Conservation (phyloP, 2,113 vertebrate species). For the Gymnogyps californianus region DNA sequence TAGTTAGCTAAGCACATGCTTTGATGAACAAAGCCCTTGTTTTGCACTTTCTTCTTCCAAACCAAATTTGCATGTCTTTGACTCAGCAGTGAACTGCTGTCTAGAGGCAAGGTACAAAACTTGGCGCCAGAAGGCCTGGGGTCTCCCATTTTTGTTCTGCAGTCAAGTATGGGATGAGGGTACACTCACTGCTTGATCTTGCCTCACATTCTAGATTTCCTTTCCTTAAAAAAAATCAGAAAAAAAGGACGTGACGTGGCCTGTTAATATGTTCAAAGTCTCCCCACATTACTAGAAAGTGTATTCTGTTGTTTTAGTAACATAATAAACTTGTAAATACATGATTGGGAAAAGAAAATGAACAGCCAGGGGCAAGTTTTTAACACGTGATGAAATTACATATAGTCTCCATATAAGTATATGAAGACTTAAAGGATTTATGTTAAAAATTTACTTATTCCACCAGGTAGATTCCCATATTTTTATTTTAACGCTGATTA, state of each 20-base stretch:
- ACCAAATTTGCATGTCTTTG: neutral
- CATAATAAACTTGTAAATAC: neutral
- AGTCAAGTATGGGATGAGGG: rapidly evolving
- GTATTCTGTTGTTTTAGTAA: neutral
- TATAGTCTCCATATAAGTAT: neutral
- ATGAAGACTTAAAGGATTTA: neutral
- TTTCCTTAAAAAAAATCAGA: neutral
- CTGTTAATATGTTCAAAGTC: neutral
- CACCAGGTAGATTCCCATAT: neutral
- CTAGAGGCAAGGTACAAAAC: neutral
- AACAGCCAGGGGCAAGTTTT: neutral
- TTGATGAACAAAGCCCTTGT: neutral
- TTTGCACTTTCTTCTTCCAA: neutral
- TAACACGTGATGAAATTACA: neutral
- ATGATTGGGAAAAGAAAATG: neutral
- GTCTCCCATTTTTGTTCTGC: neutral
- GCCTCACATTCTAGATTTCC: neutral
- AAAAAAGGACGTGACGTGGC: neutral
- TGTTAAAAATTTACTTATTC: neutral
- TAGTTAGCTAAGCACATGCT: neutral
- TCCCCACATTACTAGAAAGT: neutral
- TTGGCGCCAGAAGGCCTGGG: neutral
- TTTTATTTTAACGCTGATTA: neutral
- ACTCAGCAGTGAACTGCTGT: neutral
- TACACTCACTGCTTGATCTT: neutral